phyloP scores from a whole-genome alignment of 2,113 vertebrate species.

The Ginglymostoma cirratum region DNA sequence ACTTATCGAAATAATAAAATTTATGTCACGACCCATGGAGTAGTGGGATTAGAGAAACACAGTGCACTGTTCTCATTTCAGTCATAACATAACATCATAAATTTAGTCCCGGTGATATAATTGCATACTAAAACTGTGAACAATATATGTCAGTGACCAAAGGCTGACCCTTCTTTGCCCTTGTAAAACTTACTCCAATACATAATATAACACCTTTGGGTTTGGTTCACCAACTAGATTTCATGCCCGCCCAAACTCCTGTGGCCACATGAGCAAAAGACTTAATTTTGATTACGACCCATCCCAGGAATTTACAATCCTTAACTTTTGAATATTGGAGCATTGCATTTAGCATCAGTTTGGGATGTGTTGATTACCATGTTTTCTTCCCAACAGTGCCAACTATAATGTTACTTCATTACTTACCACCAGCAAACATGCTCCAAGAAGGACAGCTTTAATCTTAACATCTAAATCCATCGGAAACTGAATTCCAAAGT shows the following conservation, averaged over 20 bases:
- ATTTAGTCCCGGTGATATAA: not conserved
- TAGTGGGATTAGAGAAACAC: no score
- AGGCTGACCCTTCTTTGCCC: not conserved
- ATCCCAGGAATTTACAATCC: not conserved
- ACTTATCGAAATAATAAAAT: no score
- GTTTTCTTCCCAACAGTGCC: not conserved
- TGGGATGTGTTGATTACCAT: not conserved
- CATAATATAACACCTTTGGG: not conserved
- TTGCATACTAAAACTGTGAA: not conserved
- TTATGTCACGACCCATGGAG: no score
- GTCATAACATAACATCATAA: not conserved
- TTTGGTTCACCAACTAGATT: not conserved
- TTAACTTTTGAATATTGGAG: not conserved
- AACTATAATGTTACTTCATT: not conserved
- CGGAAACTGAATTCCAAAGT: slow-evolving; percentile 86
- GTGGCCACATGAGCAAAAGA: not conserved
- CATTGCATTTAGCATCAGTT: not conserved
- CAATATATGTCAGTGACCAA: not conserved
- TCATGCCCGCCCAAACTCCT: not conserved
- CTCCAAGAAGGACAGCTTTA: slow-evolving; percentile 85
- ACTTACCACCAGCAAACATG: slow-evolving; percentile 93
- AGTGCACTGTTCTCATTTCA: no score
- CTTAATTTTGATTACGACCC: not conserved
- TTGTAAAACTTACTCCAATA: not conserved
- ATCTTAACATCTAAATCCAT: slow-evolving; percentile 84